Evolutionary conservation across 1,140 invertebrate species (phyloP).

Genomic region (Mylabris phalerata): DNA sequence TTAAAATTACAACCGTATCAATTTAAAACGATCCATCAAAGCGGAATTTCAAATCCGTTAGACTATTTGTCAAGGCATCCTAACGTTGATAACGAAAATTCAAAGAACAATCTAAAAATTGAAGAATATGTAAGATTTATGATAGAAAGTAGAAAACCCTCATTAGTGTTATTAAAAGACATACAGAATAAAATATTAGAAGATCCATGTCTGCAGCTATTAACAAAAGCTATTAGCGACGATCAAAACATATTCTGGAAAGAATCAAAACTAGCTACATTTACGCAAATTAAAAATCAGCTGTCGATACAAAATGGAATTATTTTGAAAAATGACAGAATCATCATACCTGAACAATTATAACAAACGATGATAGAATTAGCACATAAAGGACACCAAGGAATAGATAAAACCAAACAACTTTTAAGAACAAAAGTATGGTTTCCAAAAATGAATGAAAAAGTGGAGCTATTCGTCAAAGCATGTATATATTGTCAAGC

Average conservation of each 20-base stretch:
- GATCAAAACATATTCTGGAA: slow-evolving; percentile 1
- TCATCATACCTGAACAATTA: slow-evolving; percentile 40
- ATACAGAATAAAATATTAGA: background rate
- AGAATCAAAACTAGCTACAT: background rate
- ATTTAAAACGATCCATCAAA: background rate
- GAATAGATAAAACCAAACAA: slow-evolving; percentile 32
- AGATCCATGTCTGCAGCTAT: background rate
- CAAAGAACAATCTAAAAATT: background rate
- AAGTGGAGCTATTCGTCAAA: slow-evolving; percentile 26
- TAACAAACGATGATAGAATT: slow-evolving; percentile 18
- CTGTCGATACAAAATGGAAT: background rate
- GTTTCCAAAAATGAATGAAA: slow-evolving; percentile 30
- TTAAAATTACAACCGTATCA: too few relatives aligned
- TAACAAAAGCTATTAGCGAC: background rate
- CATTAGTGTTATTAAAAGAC: slow-evolving; percentile 1
- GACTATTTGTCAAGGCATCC: background rate
- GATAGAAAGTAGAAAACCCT: background rate
- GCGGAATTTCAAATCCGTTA: background rate
- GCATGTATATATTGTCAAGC: slow-evolving; percentile 10
- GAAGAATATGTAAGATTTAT: background rate
- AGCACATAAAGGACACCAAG: slow-evolving; percentile 32
- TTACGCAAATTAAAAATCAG: slow-evolving; percentile 4
- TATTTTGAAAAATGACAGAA: slow-evolving; percentile 15
- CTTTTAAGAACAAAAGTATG: slow-evolving; percentile 34
- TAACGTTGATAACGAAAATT: background rate